Evolutionary conservation across 2,113 vertebrate species (phyloP), one percentile per base, ranked within the genome.

Genomic region (Festucalex cinctus): DNA sequence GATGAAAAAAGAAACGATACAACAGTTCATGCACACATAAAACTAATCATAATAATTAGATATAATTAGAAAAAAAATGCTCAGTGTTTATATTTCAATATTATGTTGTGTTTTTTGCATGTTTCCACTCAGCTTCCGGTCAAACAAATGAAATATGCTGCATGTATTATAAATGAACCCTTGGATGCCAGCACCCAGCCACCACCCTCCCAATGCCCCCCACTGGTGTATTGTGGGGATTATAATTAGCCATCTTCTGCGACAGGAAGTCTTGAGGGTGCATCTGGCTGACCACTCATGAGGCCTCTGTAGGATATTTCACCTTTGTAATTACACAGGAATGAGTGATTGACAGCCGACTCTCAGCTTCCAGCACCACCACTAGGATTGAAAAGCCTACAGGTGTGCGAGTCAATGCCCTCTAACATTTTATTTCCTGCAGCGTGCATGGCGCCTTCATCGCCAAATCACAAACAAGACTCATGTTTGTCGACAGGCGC

Each of bases 261-360:
- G 81, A 86, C 81, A 84, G 71, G 75, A 87, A 90, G 81, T 72
- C 70, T 74, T 70, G 61, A 61, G 80, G 78, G 59, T 73, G 79
- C n/a, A n/a, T 81, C 69, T 60, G 68, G 65, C 86, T 83, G 94
- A 93, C 91, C 93, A 92, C 85, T 84, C 78, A 66, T 17, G 71
- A 80, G 73, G 62, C 86, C 90, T 92, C 89, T 71, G 83, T 81
- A 80, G 83, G 74, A 73, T 36, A 53, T 70, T 69, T 82, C 73
- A 89, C 85, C 79, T 90, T 79, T 72, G 80, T 90, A 88, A 91
- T 87, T 85, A 91, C 89, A 67, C 80, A 19, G 61, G 51, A 5
- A 76, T 72, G 89, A 88, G 64, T 80, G 91, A 92, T 82, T 93
- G 92, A 90, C 92, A 88, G 87, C 88, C 13, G 1, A 36, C 36